phyloP scores from a whole-genome alignment of 2,113 vertebrate genomes.

The Cisticola juncidis region DNA sequence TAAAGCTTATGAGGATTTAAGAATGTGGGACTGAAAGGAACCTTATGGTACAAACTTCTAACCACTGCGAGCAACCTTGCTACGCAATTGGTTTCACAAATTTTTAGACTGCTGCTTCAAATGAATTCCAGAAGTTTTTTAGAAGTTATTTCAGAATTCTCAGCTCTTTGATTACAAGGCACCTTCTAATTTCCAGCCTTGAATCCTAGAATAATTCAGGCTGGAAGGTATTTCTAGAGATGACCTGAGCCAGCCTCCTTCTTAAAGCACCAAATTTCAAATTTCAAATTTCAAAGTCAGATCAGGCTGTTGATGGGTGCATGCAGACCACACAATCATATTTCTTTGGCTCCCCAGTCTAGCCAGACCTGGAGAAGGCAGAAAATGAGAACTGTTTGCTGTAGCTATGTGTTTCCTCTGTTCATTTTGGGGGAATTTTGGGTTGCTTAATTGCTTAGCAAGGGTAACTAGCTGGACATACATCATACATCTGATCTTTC shows the following conservation, averaged over 20 bases:
- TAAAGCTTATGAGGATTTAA: background rate
- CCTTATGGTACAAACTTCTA: background rate
- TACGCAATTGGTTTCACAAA: rapidly evolving
- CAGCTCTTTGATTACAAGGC: background rate
- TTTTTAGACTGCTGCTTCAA: background rate
- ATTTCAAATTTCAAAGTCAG: background rate
- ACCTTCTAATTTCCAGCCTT: background rate
- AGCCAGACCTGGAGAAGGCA: background rate
- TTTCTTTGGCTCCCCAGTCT: background rate
- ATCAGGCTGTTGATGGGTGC: background rate
- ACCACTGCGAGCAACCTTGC: background rate
- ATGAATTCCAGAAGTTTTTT: rapidly evolving
- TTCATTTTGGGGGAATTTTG: background rate
- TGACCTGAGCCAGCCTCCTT: background rate
- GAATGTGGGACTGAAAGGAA: background rate
- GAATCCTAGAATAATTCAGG: background rate
- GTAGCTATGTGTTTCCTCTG: background rate
- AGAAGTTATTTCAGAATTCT: background rate
- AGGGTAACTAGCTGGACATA: background rate
- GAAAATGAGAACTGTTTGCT: background rate
- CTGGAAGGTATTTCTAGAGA: background rate
- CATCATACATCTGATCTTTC: background rate
- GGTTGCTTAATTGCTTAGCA: background rate
- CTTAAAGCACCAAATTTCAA: background rate
- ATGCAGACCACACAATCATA: background rate